Percentiles rank a stretch among this genome's conserved stretches.
phyloP scores from a whole-genome alignment of 2,888 invertebrate species.

The Scaeva pyrastri region DNA sequence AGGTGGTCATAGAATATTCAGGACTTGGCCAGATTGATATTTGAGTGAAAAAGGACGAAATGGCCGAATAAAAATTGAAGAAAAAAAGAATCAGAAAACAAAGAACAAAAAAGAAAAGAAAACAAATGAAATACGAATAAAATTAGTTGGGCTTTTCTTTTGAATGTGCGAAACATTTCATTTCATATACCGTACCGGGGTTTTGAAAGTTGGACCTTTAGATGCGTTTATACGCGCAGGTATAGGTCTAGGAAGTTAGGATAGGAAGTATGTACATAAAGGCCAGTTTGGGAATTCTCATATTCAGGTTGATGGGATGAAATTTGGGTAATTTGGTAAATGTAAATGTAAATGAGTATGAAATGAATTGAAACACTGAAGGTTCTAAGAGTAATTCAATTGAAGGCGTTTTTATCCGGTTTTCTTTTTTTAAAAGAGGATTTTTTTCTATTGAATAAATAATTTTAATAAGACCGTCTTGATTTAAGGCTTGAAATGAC shows the following conservation, averaged over 20 bases:
- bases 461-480: conserved; percentile 40
- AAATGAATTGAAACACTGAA: conserved; percentile 55
- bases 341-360: conserved; percentile 61
- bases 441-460: conserved; percentile 42
- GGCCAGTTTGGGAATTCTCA: conserved; percentile 72
- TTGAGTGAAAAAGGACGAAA: conserved; percentile 70
- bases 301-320: conserved; percentile 32
- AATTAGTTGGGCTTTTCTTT: conserved; percentile 65
- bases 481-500: conserved; percentile 52
- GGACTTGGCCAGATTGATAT: conserved; percentile 73
- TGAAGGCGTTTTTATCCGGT: background rate
- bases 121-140: conserved; percentile 70
- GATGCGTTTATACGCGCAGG: conserved; percentile 19
- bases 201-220: background rate
- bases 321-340: conserved; percentile 49
- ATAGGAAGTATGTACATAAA: conserved; percentile 25
- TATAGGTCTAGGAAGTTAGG: background rate
- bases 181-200: conserved; percentile 28
- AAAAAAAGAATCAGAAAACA: conserved; percentile 17
- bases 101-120: conserved; percentile 33
- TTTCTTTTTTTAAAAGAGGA: conserved; percentile 4
- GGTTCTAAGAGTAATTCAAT: conserved; percentile 51
- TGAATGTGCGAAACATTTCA: conserved; percentile 45
- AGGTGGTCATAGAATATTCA: conserved; percentile 72
- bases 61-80: background rate